Conservation (phyloP, 2,888 invertebrate genomes). For the Luperina testacea region DNA sequence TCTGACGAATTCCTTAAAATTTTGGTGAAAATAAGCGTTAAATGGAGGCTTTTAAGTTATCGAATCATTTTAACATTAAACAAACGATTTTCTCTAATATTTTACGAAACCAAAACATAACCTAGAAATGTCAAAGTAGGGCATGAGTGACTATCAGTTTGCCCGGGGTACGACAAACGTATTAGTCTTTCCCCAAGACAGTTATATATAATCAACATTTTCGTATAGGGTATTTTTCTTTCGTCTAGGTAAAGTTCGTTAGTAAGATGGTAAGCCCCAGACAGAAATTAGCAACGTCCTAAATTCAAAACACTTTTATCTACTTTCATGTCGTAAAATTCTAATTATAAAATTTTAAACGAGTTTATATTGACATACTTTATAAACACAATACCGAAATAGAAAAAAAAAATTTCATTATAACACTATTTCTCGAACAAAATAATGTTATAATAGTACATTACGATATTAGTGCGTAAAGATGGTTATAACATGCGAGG, state of each 20-base stretch:
- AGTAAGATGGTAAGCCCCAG: background rate
- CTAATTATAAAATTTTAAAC: too few species aligned
- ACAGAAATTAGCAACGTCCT: background rate
- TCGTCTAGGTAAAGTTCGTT: background rate
- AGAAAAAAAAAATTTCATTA: too few species aligned
- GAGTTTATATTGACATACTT: too few species aligned
- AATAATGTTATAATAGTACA: too few species aligned
- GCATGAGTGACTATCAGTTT: background rate
- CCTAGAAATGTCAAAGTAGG: slow-evolving; percentile 1
- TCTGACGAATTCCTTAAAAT: background rate
- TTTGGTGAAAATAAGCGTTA: background rate
- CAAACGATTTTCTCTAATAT: background rate
- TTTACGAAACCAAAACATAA: background rate
- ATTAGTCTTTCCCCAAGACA: slow-evolving; percentile 3
- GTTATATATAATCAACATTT: background rate
- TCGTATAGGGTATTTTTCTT: background rate
- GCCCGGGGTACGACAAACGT: background rate
- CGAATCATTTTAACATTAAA: slow-evolving; percentile 6
- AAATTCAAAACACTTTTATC: background rate
- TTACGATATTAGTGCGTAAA: too few species aligned
- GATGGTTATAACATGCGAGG: too few species aligned
- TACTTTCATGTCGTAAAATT: too few species aligned
- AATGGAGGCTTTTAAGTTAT: too few species aligned
- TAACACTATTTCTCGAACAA: too few species aligned
- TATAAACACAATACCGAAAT: too few species aligned